A percentile compares a stretch with the other conserved stretches of the same genome.
Conservation (phyloP, 2,797 vertebrate species). For the Ibycter americanus region DNA sequence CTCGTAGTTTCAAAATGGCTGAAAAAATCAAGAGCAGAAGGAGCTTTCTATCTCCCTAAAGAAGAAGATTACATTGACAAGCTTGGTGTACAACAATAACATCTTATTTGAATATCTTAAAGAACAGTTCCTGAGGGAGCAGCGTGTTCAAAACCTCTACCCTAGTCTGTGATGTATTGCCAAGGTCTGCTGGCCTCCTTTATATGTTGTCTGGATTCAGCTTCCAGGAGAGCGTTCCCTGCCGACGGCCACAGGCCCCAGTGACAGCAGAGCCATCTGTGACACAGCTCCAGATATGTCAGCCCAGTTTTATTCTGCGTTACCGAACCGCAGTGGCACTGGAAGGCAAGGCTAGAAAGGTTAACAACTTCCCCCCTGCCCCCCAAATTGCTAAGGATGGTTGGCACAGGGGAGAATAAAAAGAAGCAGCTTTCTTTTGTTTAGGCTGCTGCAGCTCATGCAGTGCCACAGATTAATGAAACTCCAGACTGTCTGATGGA, state of each 20-base stretch:
- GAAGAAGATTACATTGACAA: background rate
- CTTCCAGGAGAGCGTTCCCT: background rate
- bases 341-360: background rate
- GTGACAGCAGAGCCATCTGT: background rate
- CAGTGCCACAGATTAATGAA: background rate
- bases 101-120: background rate
- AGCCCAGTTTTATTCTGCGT: background rate
- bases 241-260: background rate
- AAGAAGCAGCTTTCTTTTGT: background rate
- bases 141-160: background rate
- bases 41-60: background rate
- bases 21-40: background rate
- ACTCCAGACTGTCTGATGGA: slow-evolving; percentile 5
- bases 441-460: background rate
- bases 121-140: background rate
- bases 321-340: background rate
- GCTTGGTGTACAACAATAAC: background rate
- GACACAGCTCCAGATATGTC: background rate
- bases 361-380: background rate
- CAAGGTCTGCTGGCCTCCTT: background rate
- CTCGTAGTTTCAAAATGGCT: background rate
- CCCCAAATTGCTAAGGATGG: background rate
- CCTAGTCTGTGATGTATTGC: background rate
- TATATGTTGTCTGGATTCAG: background rate
- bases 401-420: background rate